phyloP scores from a whole-genome alignment of 2,888 invertebrate genomes.

The Cephonodes hylas region DNA sequence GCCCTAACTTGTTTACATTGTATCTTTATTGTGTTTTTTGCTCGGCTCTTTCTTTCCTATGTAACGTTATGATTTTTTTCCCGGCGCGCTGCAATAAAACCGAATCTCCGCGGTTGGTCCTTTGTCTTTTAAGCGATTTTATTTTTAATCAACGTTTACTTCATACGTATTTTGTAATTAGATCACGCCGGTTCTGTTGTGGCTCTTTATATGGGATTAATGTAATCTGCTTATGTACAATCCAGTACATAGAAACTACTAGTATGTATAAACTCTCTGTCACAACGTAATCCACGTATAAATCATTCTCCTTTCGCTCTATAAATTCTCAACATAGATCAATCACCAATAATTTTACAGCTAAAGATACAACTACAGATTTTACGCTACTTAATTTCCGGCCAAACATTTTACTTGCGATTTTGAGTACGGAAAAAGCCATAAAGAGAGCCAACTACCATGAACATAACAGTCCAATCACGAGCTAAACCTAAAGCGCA shows the following conservation, averaged over 20 bases:
- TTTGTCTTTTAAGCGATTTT: conserved; percentile 47
- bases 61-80: conserved; percentile 69
- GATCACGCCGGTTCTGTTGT: not conserved
- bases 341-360: too few species aligned
- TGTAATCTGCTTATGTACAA: conserved; percentile 2
- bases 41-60: conserved; percentile 70
- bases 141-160: conserved; percentile 36
- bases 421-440: too few species aligned
- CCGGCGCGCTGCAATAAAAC: conserved; percentile 60
- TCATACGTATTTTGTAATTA: conserved; percentile 18
- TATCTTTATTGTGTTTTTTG: conserved; percentile 81
- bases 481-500: not conserved
- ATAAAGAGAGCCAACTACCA: not conserved
- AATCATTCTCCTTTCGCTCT: not conserved
- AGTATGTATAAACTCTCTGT: too few species aligned
- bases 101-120: conserved; percentile 41
- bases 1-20: conserved; percentile 80
- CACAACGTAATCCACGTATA: too few species aligned
- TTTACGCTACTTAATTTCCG: too few species aligned
- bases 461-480: not conserved
- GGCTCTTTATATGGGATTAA: not conserved
- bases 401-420: too few species aligned
- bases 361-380: too few species aligned
- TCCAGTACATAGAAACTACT: not conserved
- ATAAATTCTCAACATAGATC: too few species aligned